phyloP scores from a whole-genome alignment of 2,113 vertebrate genomes.

The Elephantulus edwardii region DNA sequence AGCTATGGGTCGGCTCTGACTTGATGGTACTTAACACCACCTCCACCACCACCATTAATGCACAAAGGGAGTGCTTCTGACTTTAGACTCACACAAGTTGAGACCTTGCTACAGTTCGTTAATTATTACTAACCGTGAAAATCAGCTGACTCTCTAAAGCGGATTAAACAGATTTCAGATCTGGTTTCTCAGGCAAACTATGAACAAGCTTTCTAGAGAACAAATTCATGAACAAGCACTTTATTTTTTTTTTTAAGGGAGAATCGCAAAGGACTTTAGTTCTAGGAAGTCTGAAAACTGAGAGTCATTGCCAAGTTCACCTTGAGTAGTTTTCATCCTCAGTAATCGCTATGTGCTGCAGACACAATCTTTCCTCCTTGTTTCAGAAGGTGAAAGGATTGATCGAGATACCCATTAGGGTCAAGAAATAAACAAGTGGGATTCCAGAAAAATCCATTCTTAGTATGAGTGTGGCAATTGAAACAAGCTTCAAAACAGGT shows the following conservation, averaged over 20 bases:
- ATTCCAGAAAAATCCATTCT: neutral
- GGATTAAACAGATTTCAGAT: constrained; percentile 13
- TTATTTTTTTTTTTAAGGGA: neutral
- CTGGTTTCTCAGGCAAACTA: constrained; percentile 10
- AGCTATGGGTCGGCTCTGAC: too few species aligned
- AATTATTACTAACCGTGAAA: constrained; percentile 56
- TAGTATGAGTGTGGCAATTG: neutral
- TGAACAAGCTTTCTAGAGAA: constrained; percentile 1
- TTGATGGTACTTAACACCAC: too few species aligned
- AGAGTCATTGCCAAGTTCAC: neutral
- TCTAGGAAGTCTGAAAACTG: neutral
- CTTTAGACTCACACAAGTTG: too few species aligned
- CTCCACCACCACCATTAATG: too few species aligned
- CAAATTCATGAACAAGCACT: neutral
- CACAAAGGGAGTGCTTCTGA: too few species aligned
- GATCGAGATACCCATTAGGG: neutral
- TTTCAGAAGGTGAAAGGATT: neutral
- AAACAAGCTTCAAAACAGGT: neutral
- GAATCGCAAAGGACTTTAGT: neutral
- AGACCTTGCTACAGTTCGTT: constrained; percentile 15
- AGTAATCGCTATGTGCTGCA: neutral
- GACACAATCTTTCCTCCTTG: neutral
- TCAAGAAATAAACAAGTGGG: neutral
- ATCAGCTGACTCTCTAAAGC: neutral
- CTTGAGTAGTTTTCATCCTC: neutral